Conservation (phyloP, 2,888 invertebrate genomes). For the Aphidoletes aphidimyza region DNA sequence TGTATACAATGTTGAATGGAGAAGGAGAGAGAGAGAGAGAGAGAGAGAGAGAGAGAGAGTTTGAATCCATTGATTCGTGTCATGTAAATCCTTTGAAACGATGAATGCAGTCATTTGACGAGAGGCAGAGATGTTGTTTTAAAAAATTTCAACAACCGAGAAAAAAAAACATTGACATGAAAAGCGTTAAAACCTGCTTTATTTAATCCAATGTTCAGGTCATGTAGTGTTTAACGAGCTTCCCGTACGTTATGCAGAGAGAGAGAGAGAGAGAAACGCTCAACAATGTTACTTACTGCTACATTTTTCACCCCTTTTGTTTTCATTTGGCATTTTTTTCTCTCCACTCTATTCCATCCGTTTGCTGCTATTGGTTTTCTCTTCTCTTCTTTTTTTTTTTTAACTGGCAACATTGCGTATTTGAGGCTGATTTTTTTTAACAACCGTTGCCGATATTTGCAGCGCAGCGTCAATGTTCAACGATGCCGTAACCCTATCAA, state of each 20-base stretch:
- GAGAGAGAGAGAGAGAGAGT: too few species aligned
- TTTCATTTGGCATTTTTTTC: neutral
- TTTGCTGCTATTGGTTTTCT: neutral
- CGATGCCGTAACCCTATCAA: slow-evolving; percentile 37
- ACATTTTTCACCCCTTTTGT: slow-evolving; percentile 35
- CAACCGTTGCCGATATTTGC: slow-evolving; percentile 14
- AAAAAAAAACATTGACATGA: neutral
- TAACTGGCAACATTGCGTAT: slow-evolving; percentile 15
- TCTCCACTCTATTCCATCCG: neutral
- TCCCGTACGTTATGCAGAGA: neutral
- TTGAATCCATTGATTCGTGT: slow-evolving; percentile 30
- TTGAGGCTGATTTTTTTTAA: slow-evolving; percentile 42
- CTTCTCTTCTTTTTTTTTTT: neutral
- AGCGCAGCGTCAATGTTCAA: slow-evolving; percentile 14
- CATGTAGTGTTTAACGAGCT: slow-evolving; percentile 13
- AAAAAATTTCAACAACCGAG: too few species aligned
- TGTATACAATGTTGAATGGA: neutral
- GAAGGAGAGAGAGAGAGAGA: too few species aligned
- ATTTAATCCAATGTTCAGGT: slow-evolving; percentile 34
- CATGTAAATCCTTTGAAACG: neutral
- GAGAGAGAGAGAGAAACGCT: too few species aligned
- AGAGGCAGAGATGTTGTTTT: neutral
- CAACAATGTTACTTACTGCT: neutral
- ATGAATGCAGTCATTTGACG: neutral
- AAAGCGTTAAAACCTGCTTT: slow-evolving; percentile 17